Evolutionary conservation across 2,888 invertebrate genomes (phyloP).

Genomic region (Drosophila merina): DNA sequence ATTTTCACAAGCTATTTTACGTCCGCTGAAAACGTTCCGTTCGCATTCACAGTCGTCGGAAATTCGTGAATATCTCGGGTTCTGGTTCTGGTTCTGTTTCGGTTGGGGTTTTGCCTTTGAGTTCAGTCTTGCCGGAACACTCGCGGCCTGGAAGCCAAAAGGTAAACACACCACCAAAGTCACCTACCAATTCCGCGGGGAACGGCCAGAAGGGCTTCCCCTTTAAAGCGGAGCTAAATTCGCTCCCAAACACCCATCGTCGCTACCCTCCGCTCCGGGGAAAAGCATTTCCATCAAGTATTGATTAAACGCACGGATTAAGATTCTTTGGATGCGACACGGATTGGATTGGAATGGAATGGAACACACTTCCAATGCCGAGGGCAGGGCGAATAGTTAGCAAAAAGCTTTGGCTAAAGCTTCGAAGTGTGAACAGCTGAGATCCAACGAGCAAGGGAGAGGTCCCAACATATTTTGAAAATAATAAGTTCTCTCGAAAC

Average conservation of each 20-base stretch:
- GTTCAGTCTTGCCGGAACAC: slow-evolving; percentile 32
- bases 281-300: slow-evolving; percentile 1
- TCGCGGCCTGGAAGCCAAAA: slow-evolving; percentile 43
- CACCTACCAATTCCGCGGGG: background rate
- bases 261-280: background rate
- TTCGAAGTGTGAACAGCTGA: slow-evolving; percentile 13
- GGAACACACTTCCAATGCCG: slow-evolving; percentile 21
- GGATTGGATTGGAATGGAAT: slow-evolving; percentile 31
- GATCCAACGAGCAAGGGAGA: slow-evolving; percentile 8
- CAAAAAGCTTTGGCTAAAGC: slow-evolving; percentile 49
- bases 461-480: slow-evolving; percentile 3
- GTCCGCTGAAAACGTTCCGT: slow-evolving; percentile 51
- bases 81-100: slow-evolving; percentile 6
- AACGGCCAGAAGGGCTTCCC: background rate
- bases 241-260: background rate
- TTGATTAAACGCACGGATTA: slow-evolving; percentile 55
- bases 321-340: slow-evolving; percentile 34
- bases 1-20: slow-evolving; percentile 59
- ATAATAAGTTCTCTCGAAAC: background rate
- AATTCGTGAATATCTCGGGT: slow-evolving; percentile 13
- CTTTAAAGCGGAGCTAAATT: background rate
- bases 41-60: slow-evolving; percentile 27
- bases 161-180: slow-evolving; percentile 31
- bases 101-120: slow-evolving; percentile 4
- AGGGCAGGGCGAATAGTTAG: slow-evolving; percentile 46